Conservation (phyloP, 2,797 vertebrate genomes). For the Falco berigora region DNA sequence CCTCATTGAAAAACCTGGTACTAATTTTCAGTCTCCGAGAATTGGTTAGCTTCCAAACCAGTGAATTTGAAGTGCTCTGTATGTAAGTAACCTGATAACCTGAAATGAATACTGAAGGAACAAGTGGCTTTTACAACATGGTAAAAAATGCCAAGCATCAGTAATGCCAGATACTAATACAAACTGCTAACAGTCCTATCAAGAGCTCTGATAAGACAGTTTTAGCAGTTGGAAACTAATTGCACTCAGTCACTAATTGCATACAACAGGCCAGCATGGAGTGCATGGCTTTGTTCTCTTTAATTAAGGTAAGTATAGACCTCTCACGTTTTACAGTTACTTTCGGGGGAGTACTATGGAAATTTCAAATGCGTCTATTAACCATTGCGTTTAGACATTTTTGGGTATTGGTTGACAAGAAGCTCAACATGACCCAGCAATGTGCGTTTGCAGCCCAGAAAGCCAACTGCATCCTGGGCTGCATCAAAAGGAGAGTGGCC, state of each 20-base stretch:
- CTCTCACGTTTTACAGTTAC: not conserved
- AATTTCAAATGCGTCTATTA: not conserved
- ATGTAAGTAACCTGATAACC: not conserved
- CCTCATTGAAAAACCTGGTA: not conserved
- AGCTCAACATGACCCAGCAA: no score
- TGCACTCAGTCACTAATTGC: slow-evolving; percentile 13
- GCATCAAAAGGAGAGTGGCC: no score
- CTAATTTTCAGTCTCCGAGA: not conserved
- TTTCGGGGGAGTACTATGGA: not conserved
- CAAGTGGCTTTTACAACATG: not conserved
- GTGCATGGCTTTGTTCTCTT: not conserved
- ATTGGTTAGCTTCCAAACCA: not conserved
- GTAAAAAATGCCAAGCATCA: not conserved
- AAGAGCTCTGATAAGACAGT: not conserved
- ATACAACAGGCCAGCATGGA: not conserved
- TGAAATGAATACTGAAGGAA: not conserved
- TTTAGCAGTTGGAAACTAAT: slow-evolving; percentile 12
- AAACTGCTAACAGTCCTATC: not conserved
- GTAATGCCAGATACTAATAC: not conserved
- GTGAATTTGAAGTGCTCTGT: not conserved
- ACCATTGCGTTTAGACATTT: not conserved
- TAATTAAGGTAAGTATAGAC: slow-evolving; percentile 26
- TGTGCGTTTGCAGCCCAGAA: no score
- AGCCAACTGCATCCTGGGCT: no score
- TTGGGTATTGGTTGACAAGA: no score